A percentile compares a stretch with the other conserved stretches of the same genome.
These are phyloP conservation scores for Drosophila sucinea DNA, from an alignment of 1,140 invertebrate species.

Conservation along the genomic window DNA sequence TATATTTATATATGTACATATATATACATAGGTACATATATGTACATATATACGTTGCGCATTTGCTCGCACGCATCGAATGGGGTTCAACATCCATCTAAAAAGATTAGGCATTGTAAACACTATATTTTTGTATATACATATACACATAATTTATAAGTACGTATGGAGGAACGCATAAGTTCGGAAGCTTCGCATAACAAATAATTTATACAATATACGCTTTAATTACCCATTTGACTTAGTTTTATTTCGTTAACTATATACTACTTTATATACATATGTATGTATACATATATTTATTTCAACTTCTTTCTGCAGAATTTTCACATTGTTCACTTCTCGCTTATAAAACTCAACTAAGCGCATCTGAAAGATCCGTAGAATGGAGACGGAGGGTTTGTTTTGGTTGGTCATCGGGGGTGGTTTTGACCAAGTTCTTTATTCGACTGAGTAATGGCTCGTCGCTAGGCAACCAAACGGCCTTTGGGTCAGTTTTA, in stretches of 20 bases:
- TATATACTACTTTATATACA: neutral
- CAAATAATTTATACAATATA: slow-evolving; percentile 60
- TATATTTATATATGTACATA: slow-evolving; percentile 23
- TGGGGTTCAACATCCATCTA: slow-evolving; percentile 78
- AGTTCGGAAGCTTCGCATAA: slow-evolving; percentile 44
- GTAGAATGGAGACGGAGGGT: slow-evolving; percentile 7
- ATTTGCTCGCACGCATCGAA: slow-evolving; percentile 47
- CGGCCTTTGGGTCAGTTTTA: slow-evolving; percentile 71
- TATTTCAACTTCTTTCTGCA: neutral
- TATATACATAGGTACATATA: slow-evolving; percentile 2
- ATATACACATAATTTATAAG: slow-evolving; percentile 29
- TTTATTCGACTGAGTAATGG: slow-evolving; percentile 29
- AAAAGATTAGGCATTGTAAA: slow-evolving; percentile 65
- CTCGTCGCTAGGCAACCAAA: slow-evolving; percentile 47
- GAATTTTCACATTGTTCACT: slow-evolving; percentile 21
- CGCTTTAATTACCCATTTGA: slow-evolving; percentile 56
- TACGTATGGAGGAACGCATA: slow-evolving; percentile 24
- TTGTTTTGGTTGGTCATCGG: slow-evolving; percentile 46
- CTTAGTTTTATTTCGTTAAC: slow-evolving; percentile 33
- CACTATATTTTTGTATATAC: slow-evolving; percentile 37
- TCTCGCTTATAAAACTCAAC: slow-evolving; percentile 43
- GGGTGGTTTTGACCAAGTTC: slow-evolving; percentile 66
- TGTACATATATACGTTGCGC: slow-evolving; percentile 27
- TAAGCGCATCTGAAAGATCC: slow-evolving; percentile 37
- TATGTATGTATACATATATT: neutral